Evolutionary conservation across 2,888 invertebrate genomes (phyloP).

Genomic region (Acholoe squamosa): DNA sequence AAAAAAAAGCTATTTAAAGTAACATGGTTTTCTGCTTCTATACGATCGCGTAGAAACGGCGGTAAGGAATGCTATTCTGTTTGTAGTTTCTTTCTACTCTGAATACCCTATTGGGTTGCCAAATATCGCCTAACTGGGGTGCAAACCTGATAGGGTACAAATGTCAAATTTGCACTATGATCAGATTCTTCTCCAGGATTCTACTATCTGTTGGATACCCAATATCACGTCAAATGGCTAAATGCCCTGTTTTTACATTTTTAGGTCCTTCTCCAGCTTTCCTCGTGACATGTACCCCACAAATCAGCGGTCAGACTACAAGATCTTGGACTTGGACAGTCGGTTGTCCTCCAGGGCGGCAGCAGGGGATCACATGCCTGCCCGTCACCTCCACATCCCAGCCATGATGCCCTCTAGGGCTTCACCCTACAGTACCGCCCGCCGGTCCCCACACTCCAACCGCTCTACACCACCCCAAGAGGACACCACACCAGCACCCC

Average conservation of each 20-base stretch:
- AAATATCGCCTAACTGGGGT: background rate
- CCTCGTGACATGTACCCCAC: conserved; percentile 24
- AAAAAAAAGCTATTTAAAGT: too few species aligned
- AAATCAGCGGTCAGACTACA: background rate
- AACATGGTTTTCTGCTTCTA: too few species aligned
- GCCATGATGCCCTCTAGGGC: background rate
- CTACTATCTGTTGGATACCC: background rate
- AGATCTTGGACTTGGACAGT: conserved; percentile 46
- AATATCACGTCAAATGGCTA: background rate
- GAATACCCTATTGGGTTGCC: background rate
- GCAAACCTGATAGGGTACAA: background rate
- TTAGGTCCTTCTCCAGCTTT: conserved; percentile 54
- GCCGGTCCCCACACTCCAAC: background rate
- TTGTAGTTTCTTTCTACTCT: too few species aligned
- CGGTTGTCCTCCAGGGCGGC: background rate
- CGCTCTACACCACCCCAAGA: background rate
- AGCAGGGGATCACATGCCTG: background rate
- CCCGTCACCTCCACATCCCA: conserved; percentile 26
- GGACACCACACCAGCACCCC: background rate
- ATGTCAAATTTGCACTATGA: too few species aligned
- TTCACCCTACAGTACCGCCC: background rate
- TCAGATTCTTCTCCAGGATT: background rate
- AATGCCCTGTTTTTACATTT: background rate
- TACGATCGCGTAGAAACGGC: too few species aligned
- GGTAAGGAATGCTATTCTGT: too few species aligned